These are phyloP conservation scores for Hydropsyche tenuis DNA, from an alignment of 1,140 invertebrate genomes.

Conservation along the genomic window DNA sequence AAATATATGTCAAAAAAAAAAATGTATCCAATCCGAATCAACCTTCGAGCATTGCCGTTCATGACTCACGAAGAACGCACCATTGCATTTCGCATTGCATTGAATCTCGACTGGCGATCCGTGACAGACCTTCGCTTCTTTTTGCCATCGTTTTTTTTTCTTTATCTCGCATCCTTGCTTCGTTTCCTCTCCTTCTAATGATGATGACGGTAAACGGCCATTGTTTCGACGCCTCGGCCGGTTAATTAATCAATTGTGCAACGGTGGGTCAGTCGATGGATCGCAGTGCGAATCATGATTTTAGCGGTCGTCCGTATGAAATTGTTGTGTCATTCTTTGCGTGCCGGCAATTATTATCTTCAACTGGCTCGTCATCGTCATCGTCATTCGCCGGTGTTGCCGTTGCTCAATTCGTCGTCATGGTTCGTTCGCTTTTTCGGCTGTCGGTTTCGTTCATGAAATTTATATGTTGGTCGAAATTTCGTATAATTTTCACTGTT, in stretches of 20 bases:
- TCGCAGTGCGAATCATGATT: neutral
- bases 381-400: neutral
- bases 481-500: neutral
- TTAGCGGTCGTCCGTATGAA: neutral
- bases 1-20: too few relatives aligned
- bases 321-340: too few relatives aligned
- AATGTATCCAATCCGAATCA: neutral
- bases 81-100: neutral
- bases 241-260: constrained; percentile 17
- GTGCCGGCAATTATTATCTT: too few relatives aligned
- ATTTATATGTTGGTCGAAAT: neutral
- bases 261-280: neutral
- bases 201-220: neutral
- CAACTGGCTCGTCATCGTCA: neutral
- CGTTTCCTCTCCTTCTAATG: too few relatives aligned
- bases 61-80: neutral
- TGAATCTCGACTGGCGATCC: neutral
- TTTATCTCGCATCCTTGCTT: too few relatives aligned
- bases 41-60: too few relatives aligned
- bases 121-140: neutral
- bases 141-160: too few relatives aligned
- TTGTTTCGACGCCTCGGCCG: constrained; percentile 7
- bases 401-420: constrained; percentile 20
- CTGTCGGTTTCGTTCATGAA: constrained; percentile 15
- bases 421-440: constrained; percentile 11